phyloP scores from a whole-genome alignment of 2,113 vertebrate species.

The Grammomys surdaster region DNA sequence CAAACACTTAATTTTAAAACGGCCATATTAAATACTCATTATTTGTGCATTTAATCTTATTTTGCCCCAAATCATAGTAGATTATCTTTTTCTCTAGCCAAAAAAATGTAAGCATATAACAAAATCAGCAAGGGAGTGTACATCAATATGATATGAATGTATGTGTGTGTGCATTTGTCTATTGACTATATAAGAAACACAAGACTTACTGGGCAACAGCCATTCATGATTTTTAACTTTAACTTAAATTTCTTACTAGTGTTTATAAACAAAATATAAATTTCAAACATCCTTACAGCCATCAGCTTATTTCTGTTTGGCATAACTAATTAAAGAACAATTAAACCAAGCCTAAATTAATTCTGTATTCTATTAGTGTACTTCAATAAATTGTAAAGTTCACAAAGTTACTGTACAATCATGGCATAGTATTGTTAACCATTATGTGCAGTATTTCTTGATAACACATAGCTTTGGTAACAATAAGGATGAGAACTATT shows the following conservation, averaged over 20 bases:
- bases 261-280: conserved; percentile 58
- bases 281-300: neutral
- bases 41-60: conserved; percentile 48
- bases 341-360: conserved; percentile 58
- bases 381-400: neutral
- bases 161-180: neutral
- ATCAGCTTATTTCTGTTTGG: conserved; percentile 42
- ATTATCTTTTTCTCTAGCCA: conserved; percentile 29
- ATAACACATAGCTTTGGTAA: neutral
- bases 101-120: conserved; percentile 57
- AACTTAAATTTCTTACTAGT: conserved; percentile 27
- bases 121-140: neutral
- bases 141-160: neutral
- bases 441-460: neutral
- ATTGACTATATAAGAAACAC: neutral
- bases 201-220: conserved; percentile 7
- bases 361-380: conserved; percentile 9
- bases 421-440: conserved; percentile 26
- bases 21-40: neutral
- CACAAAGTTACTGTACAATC: neutral
- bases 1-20: conserved; percentile 60
- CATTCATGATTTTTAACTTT: neutral
- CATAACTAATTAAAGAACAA: conserved; percentile 49
- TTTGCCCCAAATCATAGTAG: neutral
- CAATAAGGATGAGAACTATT: neutral